Percentiles rank a stretch among this genome's conserved stretches.
These are phyloP conservation scores for Chydorus sphaericus DNA, from an alignment of 2,888 invertebrate genomes.

Conservation along the genomic window DNA sequence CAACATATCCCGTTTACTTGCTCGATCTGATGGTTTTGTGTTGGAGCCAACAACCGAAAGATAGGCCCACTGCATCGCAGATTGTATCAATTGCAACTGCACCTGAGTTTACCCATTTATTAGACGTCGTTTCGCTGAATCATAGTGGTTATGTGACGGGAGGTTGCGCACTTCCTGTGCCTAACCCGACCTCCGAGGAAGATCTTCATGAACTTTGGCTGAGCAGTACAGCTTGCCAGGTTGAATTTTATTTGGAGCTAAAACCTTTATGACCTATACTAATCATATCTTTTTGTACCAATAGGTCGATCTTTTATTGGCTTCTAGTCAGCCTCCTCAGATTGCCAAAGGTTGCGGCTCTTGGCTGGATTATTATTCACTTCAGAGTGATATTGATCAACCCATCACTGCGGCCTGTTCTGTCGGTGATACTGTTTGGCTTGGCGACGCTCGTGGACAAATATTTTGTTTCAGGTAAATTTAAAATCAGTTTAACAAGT, in stretches of 20 bases:
- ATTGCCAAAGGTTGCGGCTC: slow-evolving; percentile 4
- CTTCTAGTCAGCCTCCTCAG: slow-evolving; percentile 19
- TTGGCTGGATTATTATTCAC: slow-evolving; percentile 12
- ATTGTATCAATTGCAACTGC: slow-evolving; percentile 82
- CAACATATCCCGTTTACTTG: slow-evolving; percentile 73
- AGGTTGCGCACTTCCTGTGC: neutral
- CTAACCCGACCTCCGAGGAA: neutral
- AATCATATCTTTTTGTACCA: neutral
- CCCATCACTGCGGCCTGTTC: slow-evolving; percentile 47
- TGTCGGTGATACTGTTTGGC: slow-evolving; percentile 65
- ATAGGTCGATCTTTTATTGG: slow-evolving; percentile 43
- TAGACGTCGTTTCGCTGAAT: slow-evolving; percentile 56
- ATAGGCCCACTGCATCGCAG: slow-evolving; percentile 85
- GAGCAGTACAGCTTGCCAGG: slow-evolving; percentile 8
- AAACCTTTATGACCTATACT: neutral
- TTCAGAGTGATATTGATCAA: slow-evolving; percentile 18
- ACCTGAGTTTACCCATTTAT: slow-evolving; percentile 80
- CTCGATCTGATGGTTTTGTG: slow-evolving; percentile 90
- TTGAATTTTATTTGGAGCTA: neutral
- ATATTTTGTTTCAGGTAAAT: slow-evolving; percentile 61
- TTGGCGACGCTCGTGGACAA: slow-evolving; percentile 74
- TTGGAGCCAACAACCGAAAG: slow-evolving; percentile 67
- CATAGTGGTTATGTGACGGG: slow-evolving; percentile 1
- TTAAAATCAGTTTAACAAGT: neutral
- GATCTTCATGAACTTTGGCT: slow-evolving; percentile 5